Evolutionary conservation across 2,888 invertebrate genomes (phyloP).

Genomic region (Drosophila kambysellisi): DNA sequence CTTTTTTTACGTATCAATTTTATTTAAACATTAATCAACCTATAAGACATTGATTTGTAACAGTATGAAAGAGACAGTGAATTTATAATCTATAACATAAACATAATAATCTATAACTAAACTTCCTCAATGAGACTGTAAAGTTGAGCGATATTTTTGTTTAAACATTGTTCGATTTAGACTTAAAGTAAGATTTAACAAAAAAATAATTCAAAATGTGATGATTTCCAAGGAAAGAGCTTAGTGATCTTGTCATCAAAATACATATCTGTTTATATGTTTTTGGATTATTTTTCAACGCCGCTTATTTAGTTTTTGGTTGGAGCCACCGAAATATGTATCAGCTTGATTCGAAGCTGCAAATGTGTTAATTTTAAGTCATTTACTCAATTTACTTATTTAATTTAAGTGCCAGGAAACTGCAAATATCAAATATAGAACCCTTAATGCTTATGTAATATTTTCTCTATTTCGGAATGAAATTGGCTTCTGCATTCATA

Average conservation of each 20-base stretch:
- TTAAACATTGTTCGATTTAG: neutral
- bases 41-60: no score
- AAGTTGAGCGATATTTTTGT: neutral
- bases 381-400: no score
- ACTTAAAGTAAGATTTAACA: neutral
- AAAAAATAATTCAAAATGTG: neutral
- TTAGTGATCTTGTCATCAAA: neutral
- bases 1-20: neutral
- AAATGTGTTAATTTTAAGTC: neutral
- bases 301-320: neutral
- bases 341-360: neutral
- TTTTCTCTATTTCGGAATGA: neutral
- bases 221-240: neutral
- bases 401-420: neutral
- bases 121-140: neutral
- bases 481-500: constrained; percentile 2
- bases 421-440: neutral
- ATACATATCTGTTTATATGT: neutral
- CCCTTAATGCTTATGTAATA: neutral
- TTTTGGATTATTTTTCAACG: neutral
- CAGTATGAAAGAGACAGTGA: no score
- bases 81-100: no score
- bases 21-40: no score
- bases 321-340: neutral
- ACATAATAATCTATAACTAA: neutral